phyloP scores from a whole-genome alignment of 2,797 vertebrate species.

The Spatula clypeata region DNA sequence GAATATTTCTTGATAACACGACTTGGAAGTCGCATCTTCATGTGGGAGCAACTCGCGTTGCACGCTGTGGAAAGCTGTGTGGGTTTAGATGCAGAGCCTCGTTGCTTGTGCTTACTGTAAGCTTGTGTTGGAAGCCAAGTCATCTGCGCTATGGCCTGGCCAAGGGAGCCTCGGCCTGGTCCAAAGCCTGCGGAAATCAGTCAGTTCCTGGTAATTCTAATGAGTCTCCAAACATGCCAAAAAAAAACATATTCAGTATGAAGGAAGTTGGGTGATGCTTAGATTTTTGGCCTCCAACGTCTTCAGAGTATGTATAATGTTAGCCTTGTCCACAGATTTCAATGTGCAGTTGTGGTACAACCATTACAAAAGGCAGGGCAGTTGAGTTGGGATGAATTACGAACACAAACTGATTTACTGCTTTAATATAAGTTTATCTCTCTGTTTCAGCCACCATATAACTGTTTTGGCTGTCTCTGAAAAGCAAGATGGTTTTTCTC shows the following conservation, averaged over 20 bases:
- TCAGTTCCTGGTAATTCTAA: not conserved
- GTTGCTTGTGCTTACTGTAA: not conserved
- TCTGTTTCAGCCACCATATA: not conserved
- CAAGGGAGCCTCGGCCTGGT: not conserved
- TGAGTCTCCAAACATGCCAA: not conserved
- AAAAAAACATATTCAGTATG: not conserved
- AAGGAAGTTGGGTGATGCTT: not conserved
- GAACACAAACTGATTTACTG: not conserved
- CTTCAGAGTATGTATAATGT: not conserved
- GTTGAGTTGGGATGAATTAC: not conserved
- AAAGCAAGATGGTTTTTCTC: not conserved
- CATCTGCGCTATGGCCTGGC: not conserved
- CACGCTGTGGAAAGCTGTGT: not conserved
- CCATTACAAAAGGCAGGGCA: not conserved
- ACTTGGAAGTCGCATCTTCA: constrained; percentile 62
- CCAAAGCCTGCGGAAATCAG: not conserved
- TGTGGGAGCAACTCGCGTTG: constrained; percentile 15
- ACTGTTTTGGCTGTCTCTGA: not conserved
- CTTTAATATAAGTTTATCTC: not conserved
- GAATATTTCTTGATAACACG: constrained; percentile 48
- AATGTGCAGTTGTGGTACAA: not conserved
- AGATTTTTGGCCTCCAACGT: not conserved
- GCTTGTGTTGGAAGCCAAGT: not conserved
- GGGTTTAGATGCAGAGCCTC: not conserved
- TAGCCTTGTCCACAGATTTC: not conserved